Evolutionary conservation across 1,140 invertebrate genomes (phyloP).

Genomic region (Drosophila oshimai): DNA sequence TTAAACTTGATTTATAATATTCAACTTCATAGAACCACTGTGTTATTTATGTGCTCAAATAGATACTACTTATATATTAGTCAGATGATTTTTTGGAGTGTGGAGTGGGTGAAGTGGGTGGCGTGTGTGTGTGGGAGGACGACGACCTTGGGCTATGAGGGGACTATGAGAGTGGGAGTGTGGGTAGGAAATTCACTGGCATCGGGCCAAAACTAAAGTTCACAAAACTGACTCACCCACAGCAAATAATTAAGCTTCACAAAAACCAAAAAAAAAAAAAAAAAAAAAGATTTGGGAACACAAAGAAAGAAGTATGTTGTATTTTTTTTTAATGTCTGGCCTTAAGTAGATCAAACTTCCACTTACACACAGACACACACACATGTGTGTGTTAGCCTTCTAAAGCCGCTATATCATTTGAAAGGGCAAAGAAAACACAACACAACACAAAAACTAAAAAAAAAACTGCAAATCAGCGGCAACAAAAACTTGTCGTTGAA

Average conservation of each 20-base stretch:
- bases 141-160: constrained; percentile 60
- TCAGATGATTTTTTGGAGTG: neutral
- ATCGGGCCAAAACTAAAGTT: constrained; percentile 33
- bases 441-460: neutral
- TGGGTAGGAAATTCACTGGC: constrained; percentile 9
- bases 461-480: constrained; percentile 20
- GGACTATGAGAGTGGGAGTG: neutral
- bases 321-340: constrained; percentile 4
- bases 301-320: neutral
- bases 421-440: constrained; percentile 22
- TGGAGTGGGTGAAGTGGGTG: neutral
- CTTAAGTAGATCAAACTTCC: constrained; percentile 25
- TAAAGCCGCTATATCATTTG: constrained; percentile 11
- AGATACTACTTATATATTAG: neutral
- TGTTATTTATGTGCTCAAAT: neutral
- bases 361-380: neutral
- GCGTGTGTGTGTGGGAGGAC: constrained; percentile 53
- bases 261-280: neutral
- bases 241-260: constrained; percentile 4
- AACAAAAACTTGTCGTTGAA: constrained; percentile 26
- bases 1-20: neutral
- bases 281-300: neutral
- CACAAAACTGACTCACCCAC: constrained; percentile 27
- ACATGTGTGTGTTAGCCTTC: constrained; percentile 14
- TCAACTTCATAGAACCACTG: constrained; percentile 12